Conservation (phyloP, 2,888 invertebrate species). For the Xylota sylvarum region DNA sequence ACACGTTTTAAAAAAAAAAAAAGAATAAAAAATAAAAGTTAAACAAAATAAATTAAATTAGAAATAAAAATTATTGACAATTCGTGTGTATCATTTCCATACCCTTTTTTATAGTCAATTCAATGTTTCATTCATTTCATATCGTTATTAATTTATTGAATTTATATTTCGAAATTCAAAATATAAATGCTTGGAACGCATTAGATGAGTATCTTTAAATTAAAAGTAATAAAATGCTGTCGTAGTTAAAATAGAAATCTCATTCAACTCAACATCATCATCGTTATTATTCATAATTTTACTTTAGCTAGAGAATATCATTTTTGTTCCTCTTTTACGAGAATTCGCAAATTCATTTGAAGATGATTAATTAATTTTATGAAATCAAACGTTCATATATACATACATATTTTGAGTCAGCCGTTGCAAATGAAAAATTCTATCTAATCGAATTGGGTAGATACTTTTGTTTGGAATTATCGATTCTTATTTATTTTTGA, state of each 20-base stretch:
- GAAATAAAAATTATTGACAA: constrained; percentile 21
- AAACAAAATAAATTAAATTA: not conserved
- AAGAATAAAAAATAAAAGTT: no score
- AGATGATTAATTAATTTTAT: constrained; percentile 1
- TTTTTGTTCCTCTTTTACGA: constrained; percentile 27
- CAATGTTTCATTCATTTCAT: constrained; percentile 52
- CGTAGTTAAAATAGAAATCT: constrained; percentile 50
- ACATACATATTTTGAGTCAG: not conserved
- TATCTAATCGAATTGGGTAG: constrained; percentile 18
- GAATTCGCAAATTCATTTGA: constrained; percentile 59
- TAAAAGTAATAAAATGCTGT: constrained; percentile 35
- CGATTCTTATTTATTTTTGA: not conserved
- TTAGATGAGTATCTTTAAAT: constrained; percentile 47
- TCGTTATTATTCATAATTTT: constrained; percentile 16
- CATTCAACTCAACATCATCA: constrained; percentile 45
- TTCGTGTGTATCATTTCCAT: not conserved
- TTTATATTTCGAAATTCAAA: constrained; percentile 28
- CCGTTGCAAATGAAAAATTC: not conserved
- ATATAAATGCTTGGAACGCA: constrained; percentile 55
- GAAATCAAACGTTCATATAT: not conserved
- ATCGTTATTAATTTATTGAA: constrained; percentile 30
- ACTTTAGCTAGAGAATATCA: not conserved
- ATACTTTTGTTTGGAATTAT: not conserved
- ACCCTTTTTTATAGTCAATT: constrained; percentile 18
- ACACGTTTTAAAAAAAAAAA: constrained; percentile 15